phyloP scores from a whole-genome alignment of 2,113 vertebrate species.

The Caloenas nicobarica region DNA sequence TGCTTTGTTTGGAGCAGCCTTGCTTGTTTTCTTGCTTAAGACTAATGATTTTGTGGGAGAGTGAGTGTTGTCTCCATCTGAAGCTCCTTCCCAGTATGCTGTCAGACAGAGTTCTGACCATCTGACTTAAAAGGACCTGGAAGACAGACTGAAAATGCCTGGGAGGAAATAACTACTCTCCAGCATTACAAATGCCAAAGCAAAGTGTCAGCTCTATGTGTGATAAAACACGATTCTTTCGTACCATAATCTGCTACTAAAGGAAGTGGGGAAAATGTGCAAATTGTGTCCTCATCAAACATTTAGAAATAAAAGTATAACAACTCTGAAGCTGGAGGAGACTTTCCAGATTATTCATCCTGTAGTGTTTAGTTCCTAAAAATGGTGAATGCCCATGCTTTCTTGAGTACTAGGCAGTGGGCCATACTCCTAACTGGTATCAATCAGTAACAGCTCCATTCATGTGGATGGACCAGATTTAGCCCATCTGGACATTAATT shows the following conservation, averaged over 20 bases:
- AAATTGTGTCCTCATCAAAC: background rate
- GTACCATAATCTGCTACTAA: background rate
- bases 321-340: background rate
- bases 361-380: background rate
- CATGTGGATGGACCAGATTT: background rate
- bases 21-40: background rate
- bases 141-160: background rate
- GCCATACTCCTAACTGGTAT: background rate
- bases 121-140: background rate
- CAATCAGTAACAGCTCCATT: conserved; percentile 11
- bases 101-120: background rate
- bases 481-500: conserved; percentile 47
- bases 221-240: background rate
- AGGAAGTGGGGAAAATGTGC: background rate
- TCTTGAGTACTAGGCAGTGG: background rate
- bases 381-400: background rate
- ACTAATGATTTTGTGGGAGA: background rate
- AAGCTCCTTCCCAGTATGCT: background rate
- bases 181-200: background rate
- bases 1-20: background rate
- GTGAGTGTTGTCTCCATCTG: background rate
- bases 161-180: background rate
- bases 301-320: background rate
- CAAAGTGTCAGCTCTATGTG: background rate
- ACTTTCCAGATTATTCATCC: background rate